These are phyloP conservation scores for Andrena trimmerana DNA, from an alignment of 2,888 invertebrate genomes.

Conservation along the genomic window DNA sequence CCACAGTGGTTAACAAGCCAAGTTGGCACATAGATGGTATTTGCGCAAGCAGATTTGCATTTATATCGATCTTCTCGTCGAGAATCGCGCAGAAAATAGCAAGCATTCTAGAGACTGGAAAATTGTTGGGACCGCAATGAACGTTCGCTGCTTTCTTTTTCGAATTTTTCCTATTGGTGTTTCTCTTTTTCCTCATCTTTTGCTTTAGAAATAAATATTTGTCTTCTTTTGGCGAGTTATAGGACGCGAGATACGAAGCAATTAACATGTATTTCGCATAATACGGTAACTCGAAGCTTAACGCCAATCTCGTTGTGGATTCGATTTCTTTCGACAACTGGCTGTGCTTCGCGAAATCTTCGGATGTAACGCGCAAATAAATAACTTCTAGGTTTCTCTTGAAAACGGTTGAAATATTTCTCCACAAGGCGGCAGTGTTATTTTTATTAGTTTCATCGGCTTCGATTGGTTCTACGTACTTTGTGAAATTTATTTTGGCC, in stretches of 20 bases:
- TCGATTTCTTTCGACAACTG: conserved; percentile 79
- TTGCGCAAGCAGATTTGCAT: conserved; percentile 94
- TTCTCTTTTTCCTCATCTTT: conserved; percentile 90
- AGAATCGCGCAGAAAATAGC: conserved; percentile 96
- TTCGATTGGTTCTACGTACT: conserved; percentile 93
- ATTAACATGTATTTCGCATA: conserved; percentile 96
- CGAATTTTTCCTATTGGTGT: conserved; percentile 77
- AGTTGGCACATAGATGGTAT: conserved; percentile 94
- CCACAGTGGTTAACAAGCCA: conserved; percentile 90
- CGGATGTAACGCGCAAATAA: conserved; percentile 88
- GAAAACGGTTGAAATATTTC: conserved; percentile 91
- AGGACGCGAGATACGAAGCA: conserved; percentile 96
- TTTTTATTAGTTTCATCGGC: conserved; percentile 88
- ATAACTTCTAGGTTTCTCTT: conserved; percentile 91
- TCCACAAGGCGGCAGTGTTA: conserved; percentile 92
- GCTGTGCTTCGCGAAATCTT: conserved; percentile 75
- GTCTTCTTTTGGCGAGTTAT: conserved; percentile 96
- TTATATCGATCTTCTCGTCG: conserved; percentile 93
- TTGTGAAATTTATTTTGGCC: conserved; percentile 91
- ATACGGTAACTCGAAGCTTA: conserved; percentile 92
- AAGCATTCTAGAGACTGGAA: conserved; percentile 92
- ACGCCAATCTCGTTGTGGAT: conserved; percentile 80
- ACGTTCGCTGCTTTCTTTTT: conserved; percentile 84
- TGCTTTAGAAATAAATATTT: conserved; percentile 94
- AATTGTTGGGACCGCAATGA: conserved; percentile 91